Evolutionary conservation across 2,888 invertebrate genomes (phyloP), one percentile per base, ranked within the genome.

Genomic region (Amphipyra berbera): DNA sequence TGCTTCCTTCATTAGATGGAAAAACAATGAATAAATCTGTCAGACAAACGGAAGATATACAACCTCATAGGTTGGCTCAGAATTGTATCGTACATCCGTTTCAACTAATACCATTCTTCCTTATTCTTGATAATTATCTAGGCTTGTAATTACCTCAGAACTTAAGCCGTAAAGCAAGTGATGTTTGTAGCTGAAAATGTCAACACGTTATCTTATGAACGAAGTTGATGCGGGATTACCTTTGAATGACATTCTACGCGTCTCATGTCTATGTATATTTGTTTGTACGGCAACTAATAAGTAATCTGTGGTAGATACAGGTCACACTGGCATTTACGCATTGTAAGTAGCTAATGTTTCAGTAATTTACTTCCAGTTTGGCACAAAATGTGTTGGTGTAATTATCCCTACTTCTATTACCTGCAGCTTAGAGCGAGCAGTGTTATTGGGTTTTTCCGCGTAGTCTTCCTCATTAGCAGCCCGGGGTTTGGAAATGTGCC

Each of bases 51-150:
- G 47, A 68, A 52, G 54, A 62, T 38, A 61, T 52, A 45, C 15
- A 59, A 49, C 59, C 40, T 52, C 37, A 53, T 46, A 59, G 53
- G 52, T 66, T 61, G 49, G 42, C 50, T 50, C 33, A 59, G 44
- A 74, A 61, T 65, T 37, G 50, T 35, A 54, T 54, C 50, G 60
- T 47, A 73, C 76, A 77, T 69, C 77, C 73, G 63, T 65, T 64
- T 48, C 46, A 37, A 61, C 47, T 68, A 60, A 64, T 61, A 50
- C 63, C 37, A 41, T 50, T 58, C 64, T 78, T 68, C 69, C 76
- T 63, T 55, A 49, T 49, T 46, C 48, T 59, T 52, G 40, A 64
- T 62, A 61, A 73, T 60, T 60, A 61, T 65, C 61, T 61, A 15
- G 55, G 45, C 33, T 44, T 47, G 42, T 53, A 76, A 71, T 61